phyloP scores from a whole-genome alignment of 2,888 invertebrate species.

The Erebia palarica region DNA sequence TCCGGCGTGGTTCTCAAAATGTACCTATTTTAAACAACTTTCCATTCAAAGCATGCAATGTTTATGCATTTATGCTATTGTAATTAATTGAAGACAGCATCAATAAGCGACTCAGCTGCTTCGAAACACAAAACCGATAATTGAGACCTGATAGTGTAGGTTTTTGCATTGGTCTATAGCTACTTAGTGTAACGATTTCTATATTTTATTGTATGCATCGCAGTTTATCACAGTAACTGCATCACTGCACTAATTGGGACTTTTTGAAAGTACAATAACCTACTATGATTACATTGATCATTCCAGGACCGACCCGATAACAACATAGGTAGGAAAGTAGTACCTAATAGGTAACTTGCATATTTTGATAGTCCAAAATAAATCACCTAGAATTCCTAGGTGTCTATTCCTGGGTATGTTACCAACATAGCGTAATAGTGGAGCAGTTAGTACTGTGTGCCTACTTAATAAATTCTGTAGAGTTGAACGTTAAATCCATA shows the following conservation, averaged over 20 bases:
- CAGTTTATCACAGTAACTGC: background rate
- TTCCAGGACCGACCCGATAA: no score
- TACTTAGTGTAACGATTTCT: background rate
- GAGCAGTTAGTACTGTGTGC: no score
- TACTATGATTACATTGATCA: no score
- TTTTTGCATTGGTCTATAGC: conserved; percentile 3
- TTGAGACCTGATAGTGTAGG: background rate
- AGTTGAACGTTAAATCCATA: no score
- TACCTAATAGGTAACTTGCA: no score
- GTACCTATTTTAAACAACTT: background rate
- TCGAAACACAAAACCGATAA: conserved; percentile 4
- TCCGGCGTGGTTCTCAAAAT: background rate
- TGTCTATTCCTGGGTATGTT: no score
- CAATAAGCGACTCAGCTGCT: conserved; percentile 10
- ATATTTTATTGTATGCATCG: background rate
- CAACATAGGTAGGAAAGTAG: no score
- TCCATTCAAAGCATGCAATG: conserved; percentile 1
- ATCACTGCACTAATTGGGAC: background rate
- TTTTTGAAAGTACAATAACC: background rate
- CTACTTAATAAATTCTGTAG: no score
- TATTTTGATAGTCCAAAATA: no score
- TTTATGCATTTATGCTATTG: conserved; percentile 3
- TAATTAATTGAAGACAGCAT: conserved; percentile 10
- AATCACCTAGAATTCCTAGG: no score
- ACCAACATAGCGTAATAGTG: no score